Conservation (phyloP, 2,797 vertebrate species). For the Esox masquinongy region DNA sequence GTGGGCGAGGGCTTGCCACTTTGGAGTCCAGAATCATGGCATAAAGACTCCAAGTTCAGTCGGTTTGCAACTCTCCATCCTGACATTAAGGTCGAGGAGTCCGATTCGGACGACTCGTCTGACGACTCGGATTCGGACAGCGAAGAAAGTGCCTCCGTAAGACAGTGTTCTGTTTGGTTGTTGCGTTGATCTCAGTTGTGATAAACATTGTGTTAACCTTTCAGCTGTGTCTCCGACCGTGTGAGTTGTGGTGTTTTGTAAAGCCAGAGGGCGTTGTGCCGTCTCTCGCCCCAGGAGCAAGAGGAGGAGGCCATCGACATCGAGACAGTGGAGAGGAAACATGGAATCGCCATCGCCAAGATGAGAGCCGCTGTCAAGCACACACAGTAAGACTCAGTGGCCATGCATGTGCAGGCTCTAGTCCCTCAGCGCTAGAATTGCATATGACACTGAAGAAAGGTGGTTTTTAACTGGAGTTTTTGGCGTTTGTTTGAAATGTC, state of each 20-base stretch:
- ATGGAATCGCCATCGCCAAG: slow-evolving; percentile 25
- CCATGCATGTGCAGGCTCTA: neutral
- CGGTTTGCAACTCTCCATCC: neutral
- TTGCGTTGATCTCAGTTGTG: neutral
- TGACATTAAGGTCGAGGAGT: neutral
- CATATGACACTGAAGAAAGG: neutral
- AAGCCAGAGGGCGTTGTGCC: neutral
- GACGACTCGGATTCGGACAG: slow-evolving; percentile 44
- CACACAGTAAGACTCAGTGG: slow-evolving; percentile 34
- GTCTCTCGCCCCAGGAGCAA: slow-evolving; percentile 37
- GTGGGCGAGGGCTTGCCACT: slow-evolving; percentile 4
- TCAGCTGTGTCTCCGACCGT: no score
- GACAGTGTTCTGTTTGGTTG: neutral
- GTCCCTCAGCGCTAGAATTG: no score
- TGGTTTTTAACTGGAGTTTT: neutral
- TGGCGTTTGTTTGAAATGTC: neutral
- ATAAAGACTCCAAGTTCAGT: neutral
- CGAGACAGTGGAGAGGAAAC: slow-evolving; percentile 50
- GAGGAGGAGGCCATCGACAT: slow-evolving; percentile 50
- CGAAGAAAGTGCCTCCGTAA: slow-evolving; percentile 59
- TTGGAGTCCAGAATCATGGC: neutral
- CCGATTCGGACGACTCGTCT: neutral
- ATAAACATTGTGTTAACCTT: neutral
- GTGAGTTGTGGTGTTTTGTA: neutral
- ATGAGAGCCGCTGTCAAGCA: slow-evolving; percentile 34